These are phyloP conservation scores for Linnaemya vulpina DNA, from an alignment of 2,888 invertebrate species.

Conservation along the genomic window DNA sequence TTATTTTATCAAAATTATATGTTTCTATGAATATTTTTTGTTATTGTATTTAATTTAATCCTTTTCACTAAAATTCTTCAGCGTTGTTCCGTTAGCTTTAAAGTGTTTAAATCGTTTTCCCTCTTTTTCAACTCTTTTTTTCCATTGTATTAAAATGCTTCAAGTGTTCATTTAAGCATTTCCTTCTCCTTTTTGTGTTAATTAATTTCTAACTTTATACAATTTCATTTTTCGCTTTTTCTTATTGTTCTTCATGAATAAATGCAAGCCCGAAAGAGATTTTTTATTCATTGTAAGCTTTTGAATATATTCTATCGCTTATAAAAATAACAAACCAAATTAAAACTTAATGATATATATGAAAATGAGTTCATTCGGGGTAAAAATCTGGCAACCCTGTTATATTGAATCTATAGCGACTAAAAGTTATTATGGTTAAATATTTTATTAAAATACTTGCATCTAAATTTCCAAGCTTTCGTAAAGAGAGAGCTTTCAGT, in stretches of 20 bases:
- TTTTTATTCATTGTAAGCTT: not conserved
- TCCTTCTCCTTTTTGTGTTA: not conserved
- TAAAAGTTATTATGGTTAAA: too few species aligned
- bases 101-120: not conserved
- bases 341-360: too few species aligned
- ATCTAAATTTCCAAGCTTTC: too few species aligned
- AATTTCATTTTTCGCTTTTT: not conserved
- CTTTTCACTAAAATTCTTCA: not conserved
- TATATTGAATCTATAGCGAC: too few species aligned
- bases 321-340: not conserved
- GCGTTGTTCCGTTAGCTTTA: not conserved
- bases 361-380: too few species aligned
- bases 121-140: not conserved
- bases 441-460: too few species aligned
- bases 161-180: conserved; percentile 11
- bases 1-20: conserved; percentile 2
- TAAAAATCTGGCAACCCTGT: not conserved
- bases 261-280: not conserved
- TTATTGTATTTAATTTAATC: conserved; percentile 8
- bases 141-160: conserved; percentile 4
- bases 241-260: not conserved
- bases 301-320: not conserved
- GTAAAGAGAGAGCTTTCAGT: too few species aligned
- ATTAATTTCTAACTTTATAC: too few species aligned
- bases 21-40: conserved; percentile 21